Conservation (phyloP, 2,113 vertebrate genomes). For the Dicrurus megarhynchus region DNA sequence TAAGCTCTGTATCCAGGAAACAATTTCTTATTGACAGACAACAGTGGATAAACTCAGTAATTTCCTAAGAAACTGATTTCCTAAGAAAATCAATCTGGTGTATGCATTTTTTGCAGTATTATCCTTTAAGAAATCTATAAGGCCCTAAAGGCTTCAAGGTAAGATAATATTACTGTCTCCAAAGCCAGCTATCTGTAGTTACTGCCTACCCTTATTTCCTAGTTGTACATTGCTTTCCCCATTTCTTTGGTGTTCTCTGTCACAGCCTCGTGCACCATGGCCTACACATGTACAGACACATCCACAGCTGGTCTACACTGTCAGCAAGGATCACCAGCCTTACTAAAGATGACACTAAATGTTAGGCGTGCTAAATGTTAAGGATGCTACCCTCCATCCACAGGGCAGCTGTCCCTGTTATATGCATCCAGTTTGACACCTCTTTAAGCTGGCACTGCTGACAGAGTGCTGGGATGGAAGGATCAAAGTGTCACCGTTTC, state of each 20-base stretch:
- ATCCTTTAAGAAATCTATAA: not conserved
- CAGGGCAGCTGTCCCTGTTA: not conserved
- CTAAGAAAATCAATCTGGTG: not conserved
- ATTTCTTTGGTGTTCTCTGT: not conserved
- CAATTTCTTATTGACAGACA: not conserved
- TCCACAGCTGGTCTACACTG: fast-evolving
- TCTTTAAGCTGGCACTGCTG: not conserved
- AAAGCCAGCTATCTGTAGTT: not conserved
- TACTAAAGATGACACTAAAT: not conserved
- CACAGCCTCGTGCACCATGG: fast-evolving
- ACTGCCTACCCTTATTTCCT: not conserved
- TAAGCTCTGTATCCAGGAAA: not conserved
- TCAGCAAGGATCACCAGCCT: not conserved
- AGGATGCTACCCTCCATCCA: not conserved
- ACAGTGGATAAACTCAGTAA: not conserved
- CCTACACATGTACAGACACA: fast-evolving
- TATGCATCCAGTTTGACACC: fast-evolving
- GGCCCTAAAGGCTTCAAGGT: not conserved
- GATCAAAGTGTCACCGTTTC: not conserved
- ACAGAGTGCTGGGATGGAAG: not conserved
- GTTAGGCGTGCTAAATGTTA: not conserved
- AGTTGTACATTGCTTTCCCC: not conserved
- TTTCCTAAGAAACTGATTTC: not conserved
- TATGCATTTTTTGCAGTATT: not conserved
- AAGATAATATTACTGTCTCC: not conserved